A percentile compares a stretch with the other conserved stretches of the same genome.
Evolutionary conservation across 2,113 vertebrate genomes (phyloP).

Genomic region (Ailuropoda melanoleuca): DNA sequence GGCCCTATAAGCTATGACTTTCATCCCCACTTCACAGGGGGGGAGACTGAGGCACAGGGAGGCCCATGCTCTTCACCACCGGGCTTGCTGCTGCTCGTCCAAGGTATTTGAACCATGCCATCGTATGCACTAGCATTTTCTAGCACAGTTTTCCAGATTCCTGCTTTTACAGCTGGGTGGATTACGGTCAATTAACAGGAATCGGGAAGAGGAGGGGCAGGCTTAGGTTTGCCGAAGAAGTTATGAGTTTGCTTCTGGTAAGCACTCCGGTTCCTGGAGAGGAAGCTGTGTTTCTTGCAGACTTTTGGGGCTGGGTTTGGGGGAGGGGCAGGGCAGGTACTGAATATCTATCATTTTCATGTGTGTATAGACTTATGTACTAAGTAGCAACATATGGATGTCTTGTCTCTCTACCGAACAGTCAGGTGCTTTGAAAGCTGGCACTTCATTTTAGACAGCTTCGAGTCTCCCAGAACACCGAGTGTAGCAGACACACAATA

Average conservation of each 20-base stretch:
- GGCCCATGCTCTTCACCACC: not conserved
- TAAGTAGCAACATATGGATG: too few species aligned
- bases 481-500: not conserved
- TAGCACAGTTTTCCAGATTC: not conserved
- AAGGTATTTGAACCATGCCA: rapidly evolving
- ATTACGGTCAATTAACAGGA: not conserved
- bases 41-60: not conserved
- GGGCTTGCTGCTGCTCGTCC: not conserved
- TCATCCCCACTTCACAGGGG: not conserved
- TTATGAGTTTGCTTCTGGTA: not conserved
- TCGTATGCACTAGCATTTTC: not conserved
- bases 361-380: not conserved
- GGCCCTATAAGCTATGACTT: too few species aligned
- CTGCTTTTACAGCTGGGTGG: not conserved
- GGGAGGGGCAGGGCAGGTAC: too few species aligned
- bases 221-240: not conserved
- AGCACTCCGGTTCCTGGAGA: not conserved
- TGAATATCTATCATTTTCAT: not conserved
- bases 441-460: not conserved
- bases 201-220: not conserved
- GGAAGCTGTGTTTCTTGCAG: not conserved
- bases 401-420: not conserved
- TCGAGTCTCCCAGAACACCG: not conserved
- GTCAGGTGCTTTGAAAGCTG: not conserved
- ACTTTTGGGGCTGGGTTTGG: not conserved